These are phyloP conservation scores for Drosophila paracracens DNA, from an alignment of 2,888 invertebrate genomes.

Conservation along the genomic window DNA sequence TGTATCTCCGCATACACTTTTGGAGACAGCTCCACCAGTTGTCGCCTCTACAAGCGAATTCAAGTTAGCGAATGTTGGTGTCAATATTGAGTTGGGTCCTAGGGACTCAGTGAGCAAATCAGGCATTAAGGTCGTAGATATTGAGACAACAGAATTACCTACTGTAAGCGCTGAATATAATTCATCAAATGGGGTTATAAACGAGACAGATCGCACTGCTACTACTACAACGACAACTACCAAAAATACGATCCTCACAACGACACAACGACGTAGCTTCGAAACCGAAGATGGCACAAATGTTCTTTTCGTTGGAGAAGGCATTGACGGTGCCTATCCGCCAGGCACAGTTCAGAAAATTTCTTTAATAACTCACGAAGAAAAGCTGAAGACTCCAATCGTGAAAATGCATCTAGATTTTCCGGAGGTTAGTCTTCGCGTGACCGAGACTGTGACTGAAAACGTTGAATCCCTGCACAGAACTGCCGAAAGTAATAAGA, in stretches of 20 bases:
- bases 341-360: slow-evolving; percentile 85
- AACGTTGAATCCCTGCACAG: slow-evolving; percentile 66
- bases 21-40: slow-evolving; percentile 40
- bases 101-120: slow-evolving; percentile 51
- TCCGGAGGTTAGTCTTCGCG: slow-evolving; percentile 83
- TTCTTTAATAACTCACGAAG: slow-evolving; percentile 90
- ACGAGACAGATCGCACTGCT: slow-evolving; percentile 53
- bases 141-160: slow-evolving; percentile 72
- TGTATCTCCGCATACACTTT: slow-evolving; percentile 34
- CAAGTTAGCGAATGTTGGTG: slow-evolving; percentile 57
- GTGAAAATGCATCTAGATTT: slow-evolving; percentile 88
- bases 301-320: slow-evolving; percentile 82
- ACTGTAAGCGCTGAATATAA: slow-evolving; percentile 25
- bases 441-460: slow-evolving; percentile 82
- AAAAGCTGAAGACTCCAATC: slow-evolving; percentile 89
- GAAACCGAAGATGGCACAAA: slow-evolving; percentile 81
- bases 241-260: slow-evolving; percentile 77
- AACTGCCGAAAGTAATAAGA: slow-evolving; percentile 52
- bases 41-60: slow-evolving; percentile 45
- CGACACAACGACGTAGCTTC: slow-evolving; percentile 78
- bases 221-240: slow-evolving; percentile 75
- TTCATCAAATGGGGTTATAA: slow-evolving; percentile 47
- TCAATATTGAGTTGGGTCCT: slow-evolving; percentile 59
- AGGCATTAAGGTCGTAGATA: slow-evolving; percentile 72
- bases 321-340: slow-evolving; percentile 76